Base-by-base conservation (phyloP, 2,888 invertebrate genomes). In the Sminthurinus aureus region DNA sequence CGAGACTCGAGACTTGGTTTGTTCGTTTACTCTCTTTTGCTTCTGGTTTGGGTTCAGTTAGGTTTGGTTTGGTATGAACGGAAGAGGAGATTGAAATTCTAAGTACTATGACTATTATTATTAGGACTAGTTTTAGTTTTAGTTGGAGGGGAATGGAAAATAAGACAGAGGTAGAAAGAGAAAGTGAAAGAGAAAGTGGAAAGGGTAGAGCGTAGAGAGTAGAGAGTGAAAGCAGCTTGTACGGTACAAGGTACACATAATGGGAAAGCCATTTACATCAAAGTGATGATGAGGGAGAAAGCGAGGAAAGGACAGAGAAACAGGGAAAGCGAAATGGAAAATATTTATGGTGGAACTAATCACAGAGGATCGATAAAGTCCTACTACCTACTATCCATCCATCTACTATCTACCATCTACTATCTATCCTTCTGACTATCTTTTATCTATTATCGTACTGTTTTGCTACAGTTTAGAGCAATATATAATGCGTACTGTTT, bases 271-370 rank as follows among this genome's bases (percentile, higher is more conserved):
- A 81, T 75, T 73, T 75, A 81, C 74, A 75, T 81, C 73, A 83
- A 84, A 85, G 83, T 81, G 85, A 85, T 83, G 83, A 81, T 81
- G 85, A 83, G 83, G 69, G 69, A 71, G 66, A 38, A 38, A 38
- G 38, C 6, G 38, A 38, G 38, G 38, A n/a, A n/a, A n/a, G 38
- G 38, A 38, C 73, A n/a, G n/a, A n/a, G n/a, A n/a, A n/a, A n/a
- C n/a, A n/a, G 52, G 69, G 66, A 38, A 38, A 38, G 38, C 3
- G 78, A 84, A 38, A 26, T 77, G 78, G 66, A 80, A 85, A 84
- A 84, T 84, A 85, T 85, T 85, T 85, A 85, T 85, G 81, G 79
- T 52, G 81, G 84, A 84, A 84, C 82, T 85, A 83, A 85, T 85
- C 84, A 84, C 81, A 75, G 20, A 38, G 64, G 84, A 84, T 84